phyloP scores from a whole-genome alignment of 1,140 invertebrate genomes.

The Drosophila albomicans region DNA sequence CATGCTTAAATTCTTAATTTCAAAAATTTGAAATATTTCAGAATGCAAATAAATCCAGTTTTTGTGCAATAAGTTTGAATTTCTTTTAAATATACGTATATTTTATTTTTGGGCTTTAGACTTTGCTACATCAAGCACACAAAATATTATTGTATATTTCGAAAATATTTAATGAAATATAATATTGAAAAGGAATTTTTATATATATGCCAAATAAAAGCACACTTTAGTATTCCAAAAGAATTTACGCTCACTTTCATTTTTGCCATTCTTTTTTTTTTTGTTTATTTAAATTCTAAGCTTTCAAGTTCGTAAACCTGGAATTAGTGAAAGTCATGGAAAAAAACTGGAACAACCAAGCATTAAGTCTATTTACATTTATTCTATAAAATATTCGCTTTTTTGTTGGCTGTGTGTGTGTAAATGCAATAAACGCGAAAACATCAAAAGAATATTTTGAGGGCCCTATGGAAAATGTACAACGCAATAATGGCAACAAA shows the following conservation, averaged over 20 bases:
- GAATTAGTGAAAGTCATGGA: conserved; percentile 14
- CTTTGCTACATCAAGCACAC: too few species aligned
- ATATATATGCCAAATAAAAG: too few species aligned
- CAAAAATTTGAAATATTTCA: too few species aligned
- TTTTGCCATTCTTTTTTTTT: background rate
- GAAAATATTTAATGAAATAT: too few species aligned
- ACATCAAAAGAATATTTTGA: conserved; percentile 18
- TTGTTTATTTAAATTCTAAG: background rate
- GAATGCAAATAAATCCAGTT: too few species aligned
- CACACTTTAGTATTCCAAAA: conserved; percentile 2
- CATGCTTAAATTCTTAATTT: too few species aligned
- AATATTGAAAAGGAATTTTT: too few species aligned
- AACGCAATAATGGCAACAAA: conserved; percentile 34
- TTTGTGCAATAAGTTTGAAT: too few species aligned
- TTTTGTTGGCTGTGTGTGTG: background rate
- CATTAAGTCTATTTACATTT: background rate
- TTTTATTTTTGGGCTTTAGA: too few species aligned
- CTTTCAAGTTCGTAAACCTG: conserved; percentile 12
- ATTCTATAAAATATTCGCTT: background rate
- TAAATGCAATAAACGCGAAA: background rate
- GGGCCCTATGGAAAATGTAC: conserved; percentile 20
- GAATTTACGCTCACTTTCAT: background rate
- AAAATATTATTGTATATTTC: too few species aligned
- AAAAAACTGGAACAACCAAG: conserved; percentile 6
- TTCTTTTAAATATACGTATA: too few species aligned